These are phyloP conservation scores for Castor canadensis DNA, from an alignment of 2,113 vertebrate species.

Conservation along the genomic window DNA sequence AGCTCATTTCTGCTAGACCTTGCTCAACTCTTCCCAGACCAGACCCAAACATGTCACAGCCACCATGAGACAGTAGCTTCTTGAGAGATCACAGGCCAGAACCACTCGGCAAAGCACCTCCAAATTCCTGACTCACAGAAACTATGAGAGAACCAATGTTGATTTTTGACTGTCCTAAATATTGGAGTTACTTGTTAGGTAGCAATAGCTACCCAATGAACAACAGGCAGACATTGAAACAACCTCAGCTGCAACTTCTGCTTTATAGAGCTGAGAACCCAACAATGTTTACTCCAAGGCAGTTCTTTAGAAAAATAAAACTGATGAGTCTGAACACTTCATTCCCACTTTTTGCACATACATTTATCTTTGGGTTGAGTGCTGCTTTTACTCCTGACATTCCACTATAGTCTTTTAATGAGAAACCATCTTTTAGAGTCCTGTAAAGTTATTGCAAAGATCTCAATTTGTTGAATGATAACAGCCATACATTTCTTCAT, in stretches of 20 bases:
- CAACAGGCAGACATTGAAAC: not conserved
- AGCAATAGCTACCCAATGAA: not conserved
- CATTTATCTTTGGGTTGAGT: not conserved
- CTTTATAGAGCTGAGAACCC: not conserved
- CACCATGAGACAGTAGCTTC: not conserved
- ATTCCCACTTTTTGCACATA: not conserved
- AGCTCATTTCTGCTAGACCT: not conserved
- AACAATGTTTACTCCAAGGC: not conserved
- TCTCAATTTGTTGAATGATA: not conserved
- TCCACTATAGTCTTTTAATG: not conserved
- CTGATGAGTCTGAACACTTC: not conserved
- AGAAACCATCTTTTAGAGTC: not conserved
- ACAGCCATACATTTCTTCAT: not conserved
- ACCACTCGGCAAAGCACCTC: not conserved
- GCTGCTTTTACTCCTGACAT: not conserved
- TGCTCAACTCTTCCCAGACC: not conserved
- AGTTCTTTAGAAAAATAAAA: constrained; percentile 35
- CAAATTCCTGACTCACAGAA: not conserved
- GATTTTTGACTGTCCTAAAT: not conserved
- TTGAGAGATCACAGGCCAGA: not conserved
- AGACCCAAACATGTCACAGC: not conserved
- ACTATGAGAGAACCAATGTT: not conserved
- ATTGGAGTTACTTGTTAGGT: not conserved
- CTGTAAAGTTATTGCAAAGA: not conserved
- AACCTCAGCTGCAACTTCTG: not conserved